Conservation (phyloP, 2,888 invertebrate genomes). For the Auanema freiburgensis region DNA sequence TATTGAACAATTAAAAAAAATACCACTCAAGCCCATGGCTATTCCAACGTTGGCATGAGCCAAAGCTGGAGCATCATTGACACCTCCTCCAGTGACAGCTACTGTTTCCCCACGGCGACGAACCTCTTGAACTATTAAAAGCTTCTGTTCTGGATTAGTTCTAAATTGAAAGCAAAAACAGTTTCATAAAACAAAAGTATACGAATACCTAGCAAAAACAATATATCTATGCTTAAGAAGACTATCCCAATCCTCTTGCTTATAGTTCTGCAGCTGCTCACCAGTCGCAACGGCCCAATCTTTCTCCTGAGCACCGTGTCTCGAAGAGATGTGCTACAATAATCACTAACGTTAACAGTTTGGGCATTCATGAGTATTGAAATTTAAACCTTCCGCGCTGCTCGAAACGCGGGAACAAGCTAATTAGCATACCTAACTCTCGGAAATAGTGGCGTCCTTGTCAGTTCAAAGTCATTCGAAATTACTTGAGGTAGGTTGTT, state of each 20-base stretch:
- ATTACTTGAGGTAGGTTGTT: too few relatives aligned
- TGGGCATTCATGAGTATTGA: too few relatives aligned
- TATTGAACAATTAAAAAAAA: not conserved
- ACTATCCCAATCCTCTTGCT: slow-evolving; percentile 51
- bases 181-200: not conserved
- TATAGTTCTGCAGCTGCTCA: slow-evolving; percentile 49
- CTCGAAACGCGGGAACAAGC: too few relatives aligned
- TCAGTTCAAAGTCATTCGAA: too few relatives aligned
- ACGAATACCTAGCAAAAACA: slow-evolving; percentile 56
- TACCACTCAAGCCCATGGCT: slow-evolving; percentile 59
- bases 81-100: slow-evolving; percentile 61
- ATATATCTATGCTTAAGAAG: slow-evolving; percentile 58
- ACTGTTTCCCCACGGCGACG: slow-evolving; percentile 60
- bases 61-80: slow-evolving; percentile 61
- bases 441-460: too few relatives aligned
- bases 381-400: too few relatives aligned
- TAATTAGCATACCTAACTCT: too few relatives aligned
- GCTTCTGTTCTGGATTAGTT: slow-evolving; percentile 61
- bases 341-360: too few relatives aligned
- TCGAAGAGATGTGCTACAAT: too few relatives aligned
- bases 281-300: slow-evolving; percentile 58
- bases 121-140: slow-evolving; percentile 61
- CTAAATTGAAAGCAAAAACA: slow-evolving; percentile 24
- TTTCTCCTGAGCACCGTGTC: not conserved
- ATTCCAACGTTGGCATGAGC: slow-evolving; percentile 63